Evolutionary conservation across 2,888 invertebrate species (phyloP), one percentile per base, ranked within the genome.

Genomic region (Dasysyrphus tricinctus): DNA sequence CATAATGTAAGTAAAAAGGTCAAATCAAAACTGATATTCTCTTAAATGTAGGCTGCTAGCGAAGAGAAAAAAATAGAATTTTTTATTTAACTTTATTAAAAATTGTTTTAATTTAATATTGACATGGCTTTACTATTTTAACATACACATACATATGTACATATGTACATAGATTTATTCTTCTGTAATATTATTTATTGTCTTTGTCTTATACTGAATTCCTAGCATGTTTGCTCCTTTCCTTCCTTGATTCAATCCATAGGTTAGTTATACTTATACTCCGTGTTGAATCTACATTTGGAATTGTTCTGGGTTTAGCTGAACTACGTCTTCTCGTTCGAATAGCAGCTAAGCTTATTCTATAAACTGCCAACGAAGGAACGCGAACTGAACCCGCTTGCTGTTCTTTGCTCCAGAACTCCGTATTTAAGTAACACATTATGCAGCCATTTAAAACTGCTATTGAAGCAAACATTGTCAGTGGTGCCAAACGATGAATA

Each of bases 391-490:
- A 89, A 12, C 89, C 89, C 8, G n/a, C n/a, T n/a, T 90, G 90
- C 49, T 90, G 90, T 42, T 91, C 90, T 4, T 87, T 88, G 49
- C 90, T 91, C 91, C 92, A 91, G 47, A 91, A 92, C 79, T 90
- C 89, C 3, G 89, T 89, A 80, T 92, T 91, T 0, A 92, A 86
- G 39, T 90, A 90, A 34, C 91, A 91, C 90, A 92, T 90, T 0
- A 90, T 74, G 6, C 90, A 6, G 0, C 92, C 92, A 57, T 91
- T 92, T 5, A 91, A 72, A 70, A 92, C 89, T 6, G 90, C 92
- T 65, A 92, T 59, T 0, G 90, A 89, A 42, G 91, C 92, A 61
- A 92, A 90, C 3, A 91, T 89, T 0, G 91, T 91, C 3, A 92
- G 89, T 16, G 92, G 92, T 29, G 92, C 82, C 37, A 92, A 83